Evolutionary conservation across 2,888 invertebrate species (phyloP), one percentile per base, ranked within the genome.

Genomic region (Apeira syringaria): DNA sequence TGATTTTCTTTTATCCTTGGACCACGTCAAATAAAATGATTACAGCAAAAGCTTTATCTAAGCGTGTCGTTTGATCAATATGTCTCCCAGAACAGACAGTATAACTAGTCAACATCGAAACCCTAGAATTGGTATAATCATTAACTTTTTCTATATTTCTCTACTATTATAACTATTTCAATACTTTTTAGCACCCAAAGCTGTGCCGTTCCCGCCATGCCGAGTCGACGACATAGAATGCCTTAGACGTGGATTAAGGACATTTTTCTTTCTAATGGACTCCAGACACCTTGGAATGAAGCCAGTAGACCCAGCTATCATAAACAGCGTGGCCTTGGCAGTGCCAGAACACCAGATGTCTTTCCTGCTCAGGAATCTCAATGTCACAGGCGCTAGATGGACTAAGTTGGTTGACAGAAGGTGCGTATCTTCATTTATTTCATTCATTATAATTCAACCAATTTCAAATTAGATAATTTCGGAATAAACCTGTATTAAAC

Each of bases 241-340:
- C 56, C 72, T 87, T 0, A 68, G 85, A 9, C 77, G 84, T 1
- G 81, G 85, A 1, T 47, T 88, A 5, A 64, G 88, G 9, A 85
- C 87, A 1, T 88, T 88, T 68, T 80, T 88, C 57, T 79, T 84
- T 47, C 68, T 88, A 17, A 88, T 88, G 88, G 80, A 87, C 41
- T 56, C 73, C 0, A 73, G 74, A 2, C 66, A 82, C 51, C 59
- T 79, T 13, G 85, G 81, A 11, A 88, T 88, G 88, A 70, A 69
- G 50, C 61, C 77, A 1, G 59, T 86, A 2, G 88, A 88, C 50
- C 88, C 88, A 0, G 51, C 55, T 3, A 51, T 68, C 24, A 61
- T 88, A 37, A 82, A 84, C 57, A 88, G 88, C 56, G 69, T 88
- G 1, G 64, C 76, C 1, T 61, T 88, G 0, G 53, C 77, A 5